These are phyloP conservation scores for Andrena bicolor DNA, from an alignment of 2,888 invertebrate species.

Conservation along the genomic window DNA sequence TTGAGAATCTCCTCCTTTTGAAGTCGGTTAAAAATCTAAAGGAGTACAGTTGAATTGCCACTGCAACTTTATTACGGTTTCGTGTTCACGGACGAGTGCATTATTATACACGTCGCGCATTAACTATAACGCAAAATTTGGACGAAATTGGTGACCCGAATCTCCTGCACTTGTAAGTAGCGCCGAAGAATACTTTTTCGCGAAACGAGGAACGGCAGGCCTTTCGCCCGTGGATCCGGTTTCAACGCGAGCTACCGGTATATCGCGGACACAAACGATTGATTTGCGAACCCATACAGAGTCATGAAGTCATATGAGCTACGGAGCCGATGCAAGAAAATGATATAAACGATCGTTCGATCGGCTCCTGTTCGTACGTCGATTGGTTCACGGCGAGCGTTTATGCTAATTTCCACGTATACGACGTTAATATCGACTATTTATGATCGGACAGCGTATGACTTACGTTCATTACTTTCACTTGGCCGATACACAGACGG, in stretches of 20 bases:
- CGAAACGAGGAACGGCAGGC: not conserved
- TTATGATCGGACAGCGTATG: slow-evolving; percentile 83
- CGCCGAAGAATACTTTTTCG: not conserved
- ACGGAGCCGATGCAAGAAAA: slow-evolving; percentile 69
- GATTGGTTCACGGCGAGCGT: slow-evolving; percentile 66
- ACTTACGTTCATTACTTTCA: slow-evolving; percentile 84
- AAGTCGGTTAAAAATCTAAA: not conserved
- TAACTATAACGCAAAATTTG: no score
- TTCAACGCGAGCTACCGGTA: slow-evolving; percentile 50
- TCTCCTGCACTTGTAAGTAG: no score
- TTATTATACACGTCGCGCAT: no score
- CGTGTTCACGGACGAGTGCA: no score
- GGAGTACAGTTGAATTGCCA: no score
- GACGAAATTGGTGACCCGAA: no score
- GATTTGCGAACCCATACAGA: slow-evolving; percentile 80
- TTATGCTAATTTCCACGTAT: slow-evolving; percentile 84
- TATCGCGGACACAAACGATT: slow-evolving; percentile 72
- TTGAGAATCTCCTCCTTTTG: no score
- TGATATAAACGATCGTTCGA: slow-evolving; percentile 70
- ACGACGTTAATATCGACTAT: slow-evolving; percentile 84
- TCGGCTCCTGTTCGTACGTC: slow-evolving; percentile 50
- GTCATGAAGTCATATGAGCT: slow-evolving; percentile 76
- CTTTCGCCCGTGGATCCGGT: slow-evolving; percentile 36
- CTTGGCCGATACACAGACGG: slow-evolving; percentile 79
- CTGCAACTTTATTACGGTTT: no score